Evolutionary conservation across 2,113 vertebrate species (phyloP).

Genomic region (Lophius piscatorius): DNA sequence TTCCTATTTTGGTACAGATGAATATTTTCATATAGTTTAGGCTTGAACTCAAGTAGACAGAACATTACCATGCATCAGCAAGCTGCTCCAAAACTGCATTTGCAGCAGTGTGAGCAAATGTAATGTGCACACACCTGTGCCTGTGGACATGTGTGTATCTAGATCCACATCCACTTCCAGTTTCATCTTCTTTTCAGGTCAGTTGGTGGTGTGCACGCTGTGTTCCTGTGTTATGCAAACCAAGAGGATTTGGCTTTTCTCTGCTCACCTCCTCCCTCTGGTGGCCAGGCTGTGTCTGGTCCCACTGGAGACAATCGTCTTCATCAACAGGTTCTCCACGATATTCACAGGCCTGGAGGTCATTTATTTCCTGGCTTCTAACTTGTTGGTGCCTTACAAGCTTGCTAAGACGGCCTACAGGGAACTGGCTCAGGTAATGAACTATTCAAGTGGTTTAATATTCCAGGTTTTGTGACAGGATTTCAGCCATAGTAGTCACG

Average conservation of each 20-base stretch:
- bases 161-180: not conserved
- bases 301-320: slow-evolving; percentile 93
- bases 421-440: slow-evolving; percentile 93
- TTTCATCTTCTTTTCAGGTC: slow-evolving; percentile 70
- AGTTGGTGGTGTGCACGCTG: slow-evolving; percentile 96
- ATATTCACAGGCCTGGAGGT: slow-evolving; percentile 98
- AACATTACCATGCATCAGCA: not conserved
- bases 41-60: too few species aligned
- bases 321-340: slow-evolving; percentile 99
- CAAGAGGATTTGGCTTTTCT: slow-evolving; percentile 98
- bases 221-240: slow-evolving; percentile 99
- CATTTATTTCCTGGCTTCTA: slow-evolving; percentile 95
- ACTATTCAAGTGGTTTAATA: not conserved
- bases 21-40: too few species aligned
- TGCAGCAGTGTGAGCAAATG: not conserved
- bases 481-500: not conserved
- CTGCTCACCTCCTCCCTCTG: slow-evolving; percentile 96
- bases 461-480: not conserved
- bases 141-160: not conserved
- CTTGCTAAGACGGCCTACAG: slow-evolving; percentile 97
- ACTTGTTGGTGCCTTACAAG: slow-evolving; percentile 96
- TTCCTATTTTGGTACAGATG: too few species aligned
- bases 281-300: slow-evolving; percentile 95
- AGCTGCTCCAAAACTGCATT: not conserved
- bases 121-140: not conserved